Conservation (phyloP, 2,797 vertebrate genomes). For the Sandelia bainsii region DNA sequence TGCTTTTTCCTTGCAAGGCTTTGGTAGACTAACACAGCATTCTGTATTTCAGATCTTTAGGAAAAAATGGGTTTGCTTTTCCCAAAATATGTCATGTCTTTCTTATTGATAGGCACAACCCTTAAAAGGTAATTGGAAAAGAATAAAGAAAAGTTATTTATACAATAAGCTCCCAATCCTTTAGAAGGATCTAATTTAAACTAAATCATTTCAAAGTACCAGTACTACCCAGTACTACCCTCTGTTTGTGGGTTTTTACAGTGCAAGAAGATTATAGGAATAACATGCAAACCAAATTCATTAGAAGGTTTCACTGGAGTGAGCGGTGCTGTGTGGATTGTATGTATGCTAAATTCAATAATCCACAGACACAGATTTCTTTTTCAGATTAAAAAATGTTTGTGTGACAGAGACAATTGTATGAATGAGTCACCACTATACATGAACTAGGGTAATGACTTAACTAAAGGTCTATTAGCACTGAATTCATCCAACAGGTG, state of each 20-base stretch:
- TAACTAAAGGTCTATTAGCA: too few species aligned
- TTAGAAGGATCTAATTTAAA: slow-evolving; percentile 4
- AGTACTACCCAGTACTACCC: neutral
- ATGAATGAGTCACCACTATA: too few species aligned
- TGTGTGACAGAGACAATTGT: too few species aligned
- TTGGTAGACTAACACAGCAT: slow-evolving; percentile 39
- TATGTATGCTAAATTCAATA: slow-evolving; percentile 19
- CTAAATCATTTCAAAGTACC: neutral
- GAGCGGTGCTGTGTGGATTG: slow-evolving; percentile 6
- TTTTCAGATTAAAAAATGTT: neutral
- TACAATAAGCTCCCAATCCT: neutral
- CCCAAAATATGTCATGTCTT: slow-evolving; percentile 36
- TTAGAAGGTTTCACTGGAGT: slow-evolving; percentile 12
- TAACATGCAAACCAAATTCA: slow-evolving; percentile 14
- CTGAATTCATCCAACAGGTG: neutral
- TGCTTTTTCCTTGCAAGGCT: slow-evolving; percentile 22
- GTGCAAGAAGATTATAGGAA: slow-evolving; percentile 8
- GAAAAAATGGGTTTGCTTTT: slow-evolving; percentile 47
- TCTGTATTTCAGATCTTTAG: slow-evolving; percentile 42
- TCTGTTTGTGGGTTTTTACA: neutral
- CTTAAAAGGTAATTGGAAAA: slow-evolving; percentile 62
- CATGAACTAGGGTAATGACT: too few species aligned
- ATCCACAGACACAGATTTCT: slow-evolving; percentile 12
- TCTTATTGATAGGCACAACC: slow-evolving; percentile 35
- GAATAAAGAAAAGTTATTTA: slow-evolving; percentile 59